Conservation (phyloP, 2,888 invertebrate species). For the Amiota communis region DNA sequence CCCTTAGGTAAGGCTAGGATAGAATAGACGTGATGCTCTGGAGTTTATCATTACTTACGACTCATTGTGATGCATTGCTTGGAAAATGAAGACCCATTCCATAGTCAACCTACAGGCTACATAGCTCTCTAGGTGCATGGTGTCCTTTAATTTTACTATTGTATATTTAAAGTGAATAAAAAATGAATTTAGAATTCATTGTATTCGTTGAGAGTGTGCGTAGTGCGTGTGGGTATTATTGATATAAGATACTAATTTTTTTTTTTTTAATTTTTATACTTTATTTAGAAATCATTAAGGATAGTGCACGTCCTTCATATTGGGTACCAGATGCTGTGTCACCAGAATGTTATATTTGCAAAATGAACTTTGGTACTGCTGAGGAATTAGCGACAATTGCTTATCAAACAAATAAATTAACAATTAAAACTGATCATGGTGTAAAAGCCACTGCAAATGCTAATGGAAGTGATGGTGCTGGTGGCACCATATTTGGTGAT, state of each 20-base stretch:
- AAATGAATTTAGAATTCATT: neutral
- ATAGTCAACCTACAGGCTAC: no score
- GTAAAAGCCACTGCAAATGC: neutral
- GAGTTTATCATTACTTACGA: no score
- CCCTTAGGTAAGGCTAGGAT: no score
- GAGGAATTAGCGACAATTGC: conserved; percentile 70
- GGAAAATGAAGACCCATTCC: no score
- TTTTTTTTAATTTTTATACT: neutral
- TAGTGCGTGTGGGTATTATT: neutral
- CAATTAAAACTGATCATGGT: no score
- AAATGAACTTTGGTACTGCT: conserved; percentile 75
- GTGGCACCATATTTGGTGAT: conserved; percentile 53
- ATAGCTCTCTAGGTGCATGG: no score
- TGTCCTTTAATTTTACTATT: no score
- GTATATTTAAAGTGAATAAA: neutral
- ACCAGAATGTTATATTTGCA: conserved; percentile 79
- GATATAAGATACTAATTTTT: neutral
- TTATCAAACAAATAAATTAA: conserved; percentile 53
- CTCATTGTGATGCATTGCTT: neutral
- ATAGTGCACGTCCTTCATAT: conserved; percentile 83
- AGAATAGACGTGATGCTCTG: no score
- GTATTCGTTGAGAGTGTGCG: neutral
- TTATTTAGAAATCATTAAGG: conserved; percentile 79
- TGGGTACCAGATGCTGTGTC: conserved; percentile 86
- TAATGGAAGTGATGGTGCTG: neutral